Percentiles rank a stretch among this genome's conserved stretches.
Evolutionary conservation across 2,797 vertebrate genomes (phyloP).

Genomic region (Oreochromis mossambicus): DNA sequence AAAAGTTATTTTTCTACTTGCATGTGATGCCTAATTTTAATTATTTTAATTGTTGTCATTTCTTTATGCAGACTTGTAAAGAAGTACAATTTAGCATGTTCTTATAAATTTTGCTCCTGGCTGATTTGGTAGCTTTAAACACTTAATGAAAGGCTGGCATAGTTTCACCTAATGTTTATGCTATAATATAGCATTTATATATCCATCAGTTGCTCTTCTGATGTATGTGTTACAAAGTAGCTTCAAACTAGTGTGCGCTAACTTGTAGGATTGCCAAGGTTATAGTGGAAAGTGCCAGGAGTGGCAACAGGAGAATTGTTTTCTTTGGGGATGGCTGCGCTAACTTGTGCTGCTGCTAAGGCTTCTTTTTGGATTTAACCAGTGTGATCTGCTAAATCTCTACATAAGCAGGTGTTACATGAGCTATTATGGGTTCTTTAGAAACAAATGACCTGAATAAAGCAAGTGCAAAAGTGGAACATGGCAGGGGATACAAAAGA

Average conservation of each 20-base stretch:
- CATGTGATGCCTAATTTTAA: background rate
- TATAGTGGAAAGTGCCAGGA: background rate
- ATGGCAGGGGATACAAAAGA: background rate
- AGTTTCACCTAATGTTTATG: accelerated
- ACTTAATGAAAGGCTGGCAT: accelerated
- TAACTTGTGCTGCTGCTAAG: accelerated
- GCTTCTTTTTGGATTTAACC: accelerated
- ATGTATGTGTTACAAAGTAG: background rate
- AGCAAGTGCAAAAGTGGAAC: background rate
- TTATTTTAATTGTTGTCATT: background rate
- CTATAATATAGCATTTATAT: background rate
- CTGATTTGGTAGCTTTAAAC: background rate
- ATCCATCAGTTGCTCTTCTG: background rate
- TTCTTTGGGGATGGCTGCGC: background rate
- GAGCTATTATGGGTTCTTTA: accelerated
- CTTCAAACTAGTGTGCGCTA: accelerated
- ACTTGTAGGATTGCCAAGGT: background rate
- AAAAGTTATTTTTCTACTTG: accelerated
- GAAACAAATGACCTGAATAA: background rate
- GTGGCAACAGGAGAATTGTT: background rate
- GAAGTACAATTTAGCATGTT: accelerated
- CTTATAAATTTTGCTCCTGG: accelerated
- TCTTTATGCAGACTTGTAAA: background rate
- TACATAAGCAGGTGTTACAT: accelerated
- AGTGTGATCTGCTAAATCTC: accelerated